phyloP scores from a whole-genome alignment of 2,888 invertebrate genomes.

The Arctia plantaginis region DNA sequence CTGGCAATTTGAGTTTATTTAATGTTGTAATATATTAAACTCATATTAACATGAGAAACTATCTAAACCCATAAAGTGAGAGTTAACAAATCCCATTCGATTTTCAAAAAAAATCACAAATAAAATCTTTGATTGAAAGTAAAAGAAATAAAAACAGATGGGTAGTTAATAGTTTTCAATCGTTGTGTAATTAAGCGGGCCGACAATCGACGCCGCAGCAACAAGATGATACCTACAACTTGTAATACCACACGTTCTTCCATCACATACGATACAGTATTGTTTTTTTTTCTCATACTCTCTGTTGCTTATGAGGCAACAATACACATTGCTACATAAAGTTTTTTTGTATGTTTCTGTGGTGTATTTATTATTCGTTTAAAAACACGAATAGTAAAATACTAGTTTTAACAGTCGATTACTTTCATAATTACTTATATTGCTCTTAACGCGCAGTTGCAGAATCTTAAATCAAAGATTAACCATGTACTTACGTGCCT shows the following conservation, averaged over 20 bases:
- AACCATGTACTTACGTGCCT: too few species aligned
- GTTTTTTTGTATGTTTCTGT: not conserved
- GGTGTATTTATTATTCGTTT: not conserved
- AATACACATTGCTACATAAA: not conserved
- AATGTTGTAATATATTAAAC: not conserved
- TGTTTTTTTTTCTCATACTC: not conserved
- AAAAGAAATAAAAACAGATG: not conserved
- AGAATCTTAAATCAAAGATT: too few species aligned
- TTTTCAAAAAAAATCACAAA: slow-evolving; percentile 24
- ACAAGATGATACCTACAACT: not conserved
- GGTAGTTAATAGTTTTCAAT: not conserved
- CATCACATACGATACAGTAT: not conserved
- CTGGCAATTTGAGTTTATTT: not conserved
- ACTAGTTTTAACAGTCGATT: not conserved
- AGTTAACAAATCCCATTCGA: slow-evolving; percentile 27
- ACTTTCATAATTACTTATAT: not conserved
- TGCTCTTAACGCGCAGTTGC: not conserved
- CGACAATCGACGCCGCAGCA: slow-evolving; percentile 26
- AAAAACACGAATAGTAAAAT: not conserved
- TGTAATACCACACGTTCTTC: slow-evolving; percentile 22
- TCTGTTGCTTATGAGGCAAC: not conserved
- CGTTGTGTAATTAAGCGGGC: slow-evolving; percentile 14
- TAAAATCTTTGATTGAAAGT: not conserved
- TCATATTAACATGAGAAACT: slow-evolving; percentile 2
- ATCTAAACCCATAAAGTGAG: slow-evolving; percentile 21